phyloP scores from a whole-genome alignment of 2,888 invertebrate genomes.

The Drosophila atroscutellata region DNA sequence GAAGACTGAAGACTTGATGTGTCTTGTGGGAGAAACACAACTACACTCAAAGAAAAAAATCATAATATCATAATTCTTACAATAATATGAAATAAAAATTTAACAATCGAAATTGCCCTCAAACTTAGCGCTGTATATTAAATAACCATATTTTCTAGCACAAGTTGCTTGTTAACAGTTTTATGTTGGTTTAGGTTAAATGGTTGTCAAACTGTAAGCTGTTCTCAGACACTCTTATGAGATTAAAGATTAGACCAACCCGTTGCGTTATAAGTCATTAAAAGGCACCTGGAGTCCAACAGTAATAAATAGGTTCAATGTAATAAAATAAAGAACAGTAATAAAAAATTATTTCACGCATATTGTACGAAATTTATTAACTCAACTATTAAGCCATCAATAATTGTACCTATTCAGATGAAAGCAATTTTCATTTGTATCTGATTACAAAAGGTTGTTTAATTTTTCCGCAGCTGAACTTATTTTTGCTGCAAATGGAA shows the following conservation, averaged over 20 bases:
- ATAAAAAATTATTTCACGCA: background rate
- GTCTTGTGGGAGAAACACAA: slow-evolving; percentile 23
- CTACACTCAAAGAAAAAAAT: background rate
- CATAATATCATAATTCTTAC: background rate
- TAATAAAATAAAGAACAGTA: background rate
- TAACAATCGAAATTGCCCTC: background rate
- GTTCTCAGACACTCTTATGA: background rate
- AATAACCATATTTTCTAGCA: background rate
- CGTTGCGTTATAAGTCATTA: background rate
- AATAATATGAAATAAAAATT: background rate
- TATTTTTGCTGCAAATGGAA: background rate
- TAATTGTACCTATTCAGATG: background rate
- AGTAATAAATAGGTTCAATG: too few relatives aligned
- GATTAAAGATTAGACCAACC: background rate
- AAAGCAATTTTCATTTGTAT: background rate
- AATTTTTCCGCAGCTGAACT: background rate
- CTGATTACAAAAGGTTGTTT: background rate
- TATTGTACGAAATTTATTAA: background rate
- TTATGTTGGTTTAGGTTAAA: background rate
- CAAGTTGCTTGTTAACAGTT: background rate
- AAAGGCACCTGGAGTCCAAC: too few relatives aligned
- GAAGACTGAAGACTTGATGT: slow-evolving; percentile 6
- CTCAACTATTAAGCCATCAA: background rate
- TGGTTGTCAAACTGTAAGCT: background rate
- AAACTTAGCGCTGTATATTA: background rate